Base-by-base conservation (phyloP, 2,888 invertebrate species). In the Shargacucullia verbasci region DNA sequence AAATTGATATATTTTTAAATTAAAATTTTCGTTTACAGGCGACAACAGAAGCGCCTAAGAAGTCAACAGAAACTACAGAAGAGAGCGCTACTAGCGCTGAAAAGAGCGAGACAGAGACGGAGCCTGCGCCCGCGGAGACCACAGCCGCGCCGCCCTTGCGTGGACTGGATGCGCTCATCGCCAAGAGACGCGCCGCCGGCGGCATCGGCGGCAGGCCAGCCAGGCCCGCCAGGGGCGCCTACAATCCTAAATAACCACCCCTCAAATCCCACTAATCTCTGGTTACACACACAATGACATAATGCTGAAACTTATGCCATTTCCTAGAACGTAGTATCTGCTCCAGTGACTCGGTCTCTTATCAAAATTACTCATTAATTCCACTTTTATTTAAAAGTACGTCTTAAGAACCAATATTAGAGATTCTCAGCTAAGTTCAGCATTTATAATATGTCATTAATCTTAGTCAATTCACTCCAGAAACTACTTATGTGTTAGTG, bases 131-230 rank as follows among this genome's bases (percentile, higher is more conserved):
- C 0, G 78, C 77, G 3, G 91, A 92, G 72, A 93, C 92, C 33
- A 95, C 95, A 50, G 88, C 94, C 27, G 94, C 95, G 59, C 94
- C 95, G 43, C 94, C 94, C 54, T 95, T 96, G 29, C 94, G 95
- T 60, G 96, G 96, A 0, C 88, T 96, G 0, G 95, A 94, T 76
- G 96, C 97, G 35, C 92, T 97, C 31, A 90, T 97, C 44, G 96
- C 96, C 2, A 95, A 96, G 43, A 93, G 97, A 73, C 95, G 97
- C 83, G 93, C 97, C 78, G 95, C 95, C 27, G 90, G 87, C 39
- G 89, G 89, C 44, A 80, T 86, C 48, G 90, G 89, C 25, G 81
- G 80, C 25, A 70, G 91, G 5, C 91, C 89, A 4, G 84, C 80
- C 29, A 76, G 92, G 44, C 91, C 91, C 38, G 88, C 86, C 1